Conservation (phyloP, 2,888 invertebrate species). For the Coelogynopora nodosa region DNA sequence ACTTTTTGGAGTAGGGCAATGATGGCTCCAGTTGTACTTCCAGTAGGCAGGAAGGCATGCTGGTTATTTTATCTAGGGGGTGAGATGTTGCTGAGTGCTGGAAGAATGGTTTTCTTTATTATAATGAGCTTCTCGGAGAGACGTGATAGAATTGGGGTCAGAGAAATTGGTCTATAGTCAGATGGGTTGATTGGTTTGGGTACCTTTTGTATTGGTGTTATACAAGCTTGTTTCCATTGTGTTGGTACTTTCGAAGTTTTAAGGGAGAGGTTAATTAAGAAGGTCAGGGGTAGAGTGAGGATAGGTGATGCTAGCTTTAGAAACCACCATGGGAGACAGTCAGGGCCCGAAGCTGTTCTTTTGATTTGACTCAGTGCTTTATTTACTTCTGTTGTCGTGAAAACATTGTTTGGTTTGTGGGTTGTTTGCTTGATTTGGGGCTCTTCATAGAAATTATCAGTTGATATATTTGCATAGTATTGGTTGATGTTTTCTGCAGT, state of each 20-base stretch:
- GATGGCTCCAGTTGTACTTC: constrained; percentile 18
- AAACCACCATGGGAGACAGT: constrained; percentile 31
- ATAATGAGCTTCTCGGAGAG: constrained; percentile 27
- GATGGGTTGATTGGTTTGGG: constrained; percentile 23
- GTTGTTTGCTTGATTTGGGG: constrained; percentile 21
- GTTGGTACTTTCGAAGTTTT: constrained; percentile 28
- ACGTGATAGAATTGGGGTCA: constrained; percentile 14
- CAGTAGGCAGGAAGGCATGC: constrained; percentile 29
- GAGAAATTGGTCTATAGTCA: constrained; percentile 28
- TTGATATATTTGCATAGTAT: constrained; percentile 24
- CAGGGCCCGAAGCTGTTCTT: constrained; percentile 20
- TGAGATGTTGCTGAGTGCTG: constrained; percentile 17
- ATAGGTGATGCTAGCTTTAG: constrained; percentile 24
- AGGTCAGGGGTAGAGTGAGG: constrained; percentile 28
- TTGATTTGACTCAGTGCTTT: constrained; percentile 31
- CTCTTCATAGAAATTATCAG: constrained; percentile 31
- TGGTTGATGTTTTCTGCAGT: constrained; percentile 25
- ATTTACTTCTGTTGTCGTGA: constrained; percentile 7
- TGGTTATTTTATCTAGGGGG: not conserved
- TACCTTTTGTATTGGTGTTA: constrained; percentile 22
- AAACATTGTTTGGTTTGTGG: constrained; percentile 6
- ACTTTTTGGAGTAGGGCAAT: constrained; percentile 15
- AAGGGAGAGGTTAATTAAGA: constrained; percentile 25
- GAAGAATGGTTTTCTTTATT: constrained; percentile 23
- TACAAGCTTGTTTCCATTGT: constrained; percentile 23